Evolutionary conservation across 2,888 invertebrate genomes (phyloP).

Genomic region (Eledone cirrhosa): DNA sequence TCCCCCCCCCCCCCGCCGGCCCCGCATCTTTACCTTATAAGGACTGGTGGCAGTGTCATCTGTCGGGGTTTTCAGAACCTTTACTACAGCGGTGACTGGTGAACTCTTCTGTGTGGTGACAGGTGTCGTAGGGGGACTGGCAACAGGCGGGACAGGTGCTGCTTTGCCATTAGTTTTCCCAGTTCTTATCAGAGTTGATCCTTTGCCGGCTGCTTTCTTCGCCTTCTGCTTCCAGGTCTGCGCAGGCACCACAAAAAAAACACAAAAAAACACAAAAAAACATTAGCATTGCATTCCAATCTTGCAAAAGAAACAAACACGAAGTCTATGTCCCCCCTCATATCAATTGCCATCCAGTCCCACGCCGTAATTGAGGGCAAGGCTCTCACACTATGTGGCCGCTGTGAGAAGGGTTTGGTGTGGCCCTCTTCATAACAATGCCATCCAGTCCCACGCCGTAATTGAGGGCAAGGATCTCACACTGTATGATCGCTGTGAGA

Average conservation of each 20-base stretch:
- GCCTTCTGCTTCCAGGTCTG: constrained; percentile 87
- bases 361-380: no score
- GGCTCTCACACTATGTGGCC: no score
- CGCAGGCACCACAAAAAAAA: constrained; percentile 26
- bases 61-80: constrained; percentile 31
- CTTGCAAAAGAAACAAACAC: background rate
- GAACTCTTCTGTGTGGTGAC: background rate
- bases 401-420: background rate
- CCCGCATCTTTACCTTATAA: constrained; percentile 33
- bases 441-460: no score
- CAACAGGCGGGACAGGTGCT: constrained; percentile 30
- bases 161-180: constrained; percentile 51
- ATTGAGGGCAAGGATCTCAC: no score
- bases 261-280: background rate
- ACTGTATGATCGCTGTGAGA: no score
- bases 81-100: background rate
- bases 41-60: constrained; percentile 35
- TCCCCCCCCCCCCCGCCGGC: no score
- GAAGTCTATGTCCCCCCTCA: no score
- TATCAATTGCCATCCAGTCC: no score
- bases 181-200: constrained; percentile 67
- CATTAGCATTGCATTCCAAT: background rate
- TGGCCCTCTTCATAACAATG: no score
- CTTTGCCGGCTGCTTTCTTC: constrained; percentile 73
- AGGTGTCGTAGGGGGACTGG: constrained; percentile 9